A percentile compares a stretch with the other conserved stretches of the same genome.
These are phyloP conservation scores for Xanthia icteritia DNA, from an alignment of 2,888 invertebrate species.

Conservation along the genomic window DNA sequence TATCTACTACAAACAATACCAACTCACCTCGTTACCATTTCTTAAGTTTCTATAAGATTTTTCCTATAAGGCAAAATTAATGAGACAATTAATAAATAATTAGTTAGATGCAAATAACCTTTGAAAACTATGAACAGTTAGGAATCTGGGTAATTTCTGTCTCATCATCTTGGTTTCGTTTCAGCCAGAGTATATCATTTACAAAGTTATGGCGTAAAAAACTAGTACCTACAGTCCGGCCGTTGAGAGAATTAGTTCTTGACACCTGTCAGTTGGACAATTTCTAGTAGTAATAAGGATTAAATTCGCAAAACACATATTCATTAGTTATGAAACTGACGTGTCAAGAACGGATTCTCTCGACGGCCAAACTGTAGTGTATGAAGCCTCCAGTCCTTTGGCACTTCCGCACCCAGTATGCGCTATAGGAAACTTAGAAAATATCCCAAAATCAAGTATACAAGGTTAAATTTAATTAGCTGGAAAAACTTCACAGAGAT, in stretches of 20 bases:
- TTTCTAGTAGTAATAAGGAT: too few species aligned
- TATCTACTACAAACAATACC: constrained; percentile 30
- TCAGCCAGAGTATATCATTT: background rate
- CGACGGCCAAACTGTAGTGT: background rate
- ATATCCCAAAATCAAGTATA: background rate
- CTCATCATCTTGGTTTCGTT: background rate
- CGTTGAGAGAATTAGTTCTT: too few species aligned
- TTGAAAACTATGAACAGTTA: background rate
- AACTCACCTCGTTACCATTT: constrained; percentile 28
- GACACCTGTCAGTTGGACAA: too few species aligned
- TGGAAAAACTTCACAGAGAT: background rate
- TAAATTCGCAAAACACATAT: too few species aligned
- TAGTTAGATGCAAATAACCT: constrained; percentile 9
- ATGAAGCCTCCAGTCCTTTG: background rate
- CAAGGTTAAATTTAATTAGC: background rate
- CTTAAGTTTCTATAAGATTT: constrained; percentile 7
- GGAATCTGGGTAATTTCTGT: background rate
- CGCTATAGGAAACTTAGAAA: background rate
- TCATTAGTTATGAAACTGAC: too few species aligned
- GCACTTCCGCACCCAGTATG: background rate
- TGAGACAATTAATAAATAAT: constrained; percentile 27
- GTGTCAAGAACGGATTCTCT: too few species aligned
- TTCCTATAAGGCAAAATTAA: constrained; percentile 13
- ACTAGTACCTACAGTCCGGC: too few species aligned
- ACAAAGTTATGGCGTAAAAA: background rate